These are phyloP conservation scores for Solea solea DNA, from an alignment of 2,113 vertebrate species.

Conservation along the genomic window DNA sequence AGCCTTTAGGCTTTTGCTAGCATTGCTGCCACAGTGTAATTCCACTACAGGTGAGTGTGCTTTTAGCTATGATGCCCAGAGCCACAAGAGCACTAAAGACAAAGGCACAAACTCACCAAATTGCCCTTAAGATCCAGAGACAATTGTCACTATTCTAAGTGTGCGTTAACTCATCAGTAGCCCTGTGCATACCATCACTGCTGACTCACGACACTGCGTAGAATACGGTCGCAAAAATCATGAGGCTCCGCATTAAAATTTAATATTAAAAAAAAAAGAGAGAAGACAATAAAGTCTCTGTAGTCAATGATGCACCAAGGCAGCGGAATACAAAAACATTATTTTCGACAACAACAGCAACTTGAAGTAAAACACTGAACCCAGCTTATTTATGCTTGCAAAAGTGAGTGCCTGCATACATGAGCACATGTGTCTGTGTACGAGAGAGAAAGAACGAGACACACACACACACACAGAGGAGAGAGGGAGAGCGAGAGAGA, in stretches of 20 bases:
- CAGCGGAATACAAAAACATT: slow-evolving; percentile 55
- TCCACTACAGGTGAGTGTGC: slow-evolving; percentile 74
- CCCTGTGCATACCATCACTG: slow-evolving; percentile 24
- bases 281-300: slow-evolving; percentile 72
- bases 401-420: slow-evolving; percentile 14
- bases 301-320: slow-evolving; percentile 78
- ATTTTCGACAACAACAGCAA: slow-evolving; percentile 51
- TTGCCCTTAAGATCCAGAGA: slow-evolving; percentile 64
- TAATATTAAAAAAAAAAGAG: slow-evolving; percentile 54
- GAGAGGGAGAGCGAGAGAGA: slow-evolving; percentile 43
- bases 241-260: slow-evolving; percentile 82
- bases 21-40: slow-evolving; percentile 69
- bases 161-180: slow-evolving; percentile 55
- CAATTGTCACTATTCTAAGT: slow-evolving; percentile 53
- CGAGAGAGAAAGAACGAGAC: slow-evolving; percentile 13
- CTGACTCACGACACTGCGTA: slow-evolving; percentile 45
- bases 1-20: slow-evolving; percentile 67
- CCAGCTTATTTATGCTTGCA: slow-evolving; percentile 51
- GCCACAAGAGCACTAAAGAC: slow-evolving; percentile 71
- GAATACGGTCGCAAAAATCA: slow-evolving; percentile 68
- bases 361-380: slow-evolving; percentile 60
- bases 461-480: neutral
- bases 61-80: slow-evolving; percentile 73
- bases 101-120: slow-evolving; percentile 63
- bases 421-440: neutral